A percentile compares a stretch with the other conserved stretches of the same genome.
Conservation (phyloP, 2,113 vertebrate genomes). For the Marcusenius ussheri region DNA sequence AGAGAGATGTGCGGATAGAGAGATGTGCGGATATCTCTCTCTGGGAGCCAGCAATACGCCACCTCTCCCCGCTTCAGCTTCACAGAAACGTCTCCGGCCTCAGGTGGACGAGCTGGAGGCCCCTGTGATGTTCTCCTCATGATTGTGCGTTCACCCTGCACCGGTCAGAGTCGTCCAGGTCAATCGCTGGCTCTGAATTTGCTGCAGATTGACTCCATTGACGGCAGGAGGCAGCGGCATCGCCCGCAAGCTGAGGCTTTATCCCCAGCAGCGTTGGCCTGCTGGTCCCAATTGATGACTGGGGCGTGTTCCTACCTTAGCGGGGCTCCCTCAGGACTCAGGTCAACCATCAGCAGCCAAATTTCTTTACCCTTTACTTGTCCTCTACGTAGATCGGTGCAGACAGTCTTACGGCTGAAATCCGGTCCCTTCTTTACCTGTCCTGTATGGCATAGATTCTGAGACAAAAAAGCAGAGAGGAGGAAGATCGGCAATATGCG, state of each 20-base stretch:
- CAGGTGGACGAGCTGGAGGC: background rate
- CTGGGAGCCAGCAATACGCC: background rate
- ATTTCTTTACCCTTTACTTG: background rate
- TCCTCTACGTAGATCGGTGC: too few relatives aligned
- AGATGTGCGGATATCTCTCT: background rate
- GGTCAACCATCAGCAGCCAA: background rate
- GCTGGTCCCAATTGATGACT: too few relatives aligned
- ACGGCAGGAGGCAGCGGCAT: too few relatives aligned
- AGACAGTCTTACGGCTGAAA: too few relatives aligned
- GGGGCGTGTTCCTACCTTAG: too few relatives aligned
- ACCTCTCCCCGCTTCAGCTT: background rate
- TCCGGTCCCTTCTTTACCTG: background rate
- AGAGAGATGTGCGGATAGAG: background rate
- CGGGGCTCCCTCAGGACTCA: too few relatives aligned
- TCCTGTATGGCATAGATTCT: background rate
- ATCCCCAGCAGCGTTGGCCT: too few relatives aligned
- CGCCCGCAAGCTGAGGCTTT: too few relatives aligned
- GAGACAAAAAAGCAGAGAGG: background rate
- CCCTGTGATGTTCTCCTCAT: background rate
- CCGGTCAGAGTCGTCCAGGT: background rate
- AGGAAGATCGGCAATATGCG: background rate
- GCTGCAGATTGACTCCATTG: too few relatives aligned
- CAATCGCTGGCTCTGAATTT: too few relatives aligned
- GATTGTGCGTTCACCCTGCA: background rate
- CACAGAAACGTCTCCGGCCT: background rate